Base-by-base conservation (phyloP, 2,113 vertebrate species). In the Thermophis baileyi region DNA sequence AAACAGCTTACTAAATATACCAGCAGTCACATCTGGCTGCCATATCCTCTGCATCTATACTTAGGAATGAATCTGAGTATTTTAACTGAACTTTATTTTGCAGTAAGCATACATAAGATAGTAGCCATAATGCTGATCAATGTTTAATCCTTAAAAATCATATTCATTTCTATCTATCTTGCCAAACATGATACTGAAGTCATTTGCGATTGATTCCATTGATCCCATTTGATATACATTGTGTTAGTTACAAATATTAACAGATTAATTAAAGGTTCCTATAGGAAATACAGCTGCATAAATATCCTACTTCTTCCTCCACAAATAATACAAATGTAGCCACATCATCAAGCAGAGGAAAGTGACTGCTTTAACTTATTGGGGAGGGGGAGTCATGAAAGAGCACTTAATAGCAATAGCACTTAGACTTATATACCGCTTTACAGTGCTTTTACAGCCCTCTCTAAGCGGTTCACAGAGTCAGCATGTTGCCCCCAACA, bases 1-100 rank as follows among this genome's bases (percentile, higher is more conserved):
- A 49, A 95, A 69, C 25, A 53, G 87, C 91, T 91, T 46, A 54
- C 89, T 8, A 0, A 94, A 69, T 40, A 81, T 44, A 44, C 4
- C 89, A 89, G 54, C 89, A n/a, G 27, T 0, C 0, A 60, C 1
- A 49, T 6, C 50, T 51, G 7, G 40, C 55, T 30, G 24, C 22
- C n/a, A 91, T 10, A 27, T 44, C 12, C 24, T 55, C 16, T 91
- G 22, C 35, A 91, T 55, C 24, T 46, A 46, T 85, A 85, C 16
- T 24, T 35, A 30, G 60, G 18, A 46, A 89, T 55, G 30, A 50
- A n/a, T 50, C 11, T 74, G n/a, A 16, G 4, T 51, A 46, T 50
- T 20, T 50, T 74, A 18, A 90, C 4, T 18, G 57, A 60, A 44
- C 8, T 40, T 90, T 90, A 51, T 11, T 51, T 22, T n/a, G 47